These are phyloP conservation scores for Lucilia cuprina DNA, from an alignment of 1,140 invertebrate species.

Conservation along the genomic window DNA sequence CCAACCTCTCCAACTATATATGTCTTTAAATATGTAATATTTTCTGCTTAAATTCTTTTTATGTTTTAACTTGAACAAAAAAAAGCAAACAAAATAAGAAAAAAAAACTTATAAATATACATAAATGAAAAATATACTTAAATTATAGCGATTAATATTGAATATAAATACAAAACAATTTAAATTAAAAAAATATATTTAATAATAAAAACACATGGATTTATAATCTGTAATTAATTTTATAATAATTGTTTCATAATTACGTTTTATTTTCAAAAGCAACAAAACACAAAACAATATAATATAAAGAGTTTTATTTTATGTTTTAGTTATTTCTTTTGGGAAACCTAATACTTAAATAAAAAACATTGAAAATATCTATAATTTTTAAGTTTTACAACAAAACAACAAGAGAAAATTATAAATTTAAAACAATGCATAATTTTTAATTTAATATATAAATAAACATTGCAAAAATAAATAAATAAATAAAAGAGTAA, in stretches of 20 bases:
- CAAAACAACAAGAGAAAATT: background rate
- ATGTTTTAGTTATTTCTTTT: background rate
- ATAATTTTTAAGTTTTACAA: slow-evolving; percentile 39
- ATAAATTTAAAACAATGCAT: slow-evolving; percentile 1
- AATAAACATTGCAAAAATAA: slow-evolving; percentile 40
- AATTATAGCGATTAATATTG: slow-evolving; percentile 38
- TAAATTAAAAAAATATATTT: background rate
- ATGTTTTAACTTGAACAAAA: slow-evolving; percentile 36
- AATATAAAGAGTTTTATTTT: background rate
- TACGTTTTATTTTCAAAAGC: background rate
- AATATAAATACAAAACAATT: slow-evolving; percentile 36
- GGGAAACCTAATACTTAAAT: slow-evolving; percentile 1
- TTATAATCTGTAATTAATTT: background rate
- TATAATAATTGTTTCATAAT: background rate
- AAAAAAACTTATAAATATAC: slow-evolving; percentile 38
- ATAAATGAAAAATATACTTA: slow-evolving; percentile 35
- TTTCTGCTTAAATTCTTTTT: background rate
- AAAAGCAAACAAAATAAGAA: slow-evolving; percentile 25
- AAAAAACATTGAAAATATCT: slow-evolving; percentile 27
- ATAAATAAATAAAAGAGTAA: slow-evolving; percentile 19
- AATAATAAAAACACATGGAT: slow-evolving; percentile 6
- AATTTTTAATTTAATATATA: slow-evolving; percentile 45
- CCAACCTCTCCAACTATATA: background rate
- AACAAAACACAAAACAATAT: background rate
- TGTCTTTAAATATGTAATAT: background rate